Evolutionary conservation across 2,797 vertebrate genomes (phyloP).

Genomic region (Heteromormyrus szaboi): DNA sequence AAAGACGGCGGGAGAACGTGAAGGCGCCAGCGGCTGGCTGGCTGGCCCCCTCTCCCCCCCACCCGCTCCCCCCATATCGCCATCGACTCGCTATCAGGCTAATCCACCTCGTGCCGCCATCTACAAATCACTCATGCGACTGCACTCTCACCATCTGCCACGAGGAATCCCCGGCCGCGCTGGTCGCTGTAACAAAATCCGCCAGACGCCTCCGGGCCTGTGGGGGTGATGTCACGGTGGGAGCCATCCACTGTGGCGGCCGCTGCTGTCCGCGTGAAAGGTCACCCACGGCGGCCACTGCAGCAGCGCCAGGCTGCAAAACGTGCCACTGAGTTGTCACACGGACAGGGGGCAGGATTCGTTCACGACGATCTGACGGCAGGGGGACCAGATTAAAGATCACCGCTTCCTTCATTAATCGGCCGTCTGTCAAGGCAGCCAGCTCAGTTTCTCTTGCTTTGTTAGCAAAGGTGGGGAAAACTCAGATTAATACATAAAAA

Average conservation of each 20-base stretch:
- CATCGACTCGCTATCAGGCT: neutral
- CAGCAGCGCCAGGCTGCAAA: neutral
- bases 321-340: neutral
- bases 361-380: neutral
- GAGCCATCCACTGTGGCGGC: constrained; percentile 8
- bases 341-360: neutral
- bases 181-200: neutral
- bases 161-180: neutral
- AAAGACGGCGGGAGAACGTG: constrained; percentile 16
- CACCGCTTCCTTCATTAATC: neutral
- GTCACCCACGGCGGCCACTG: neutral
- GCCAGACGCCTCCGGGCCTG: neutral
- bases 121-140: constrained; percentile 11
- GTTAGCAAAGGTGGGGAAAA: neutral
- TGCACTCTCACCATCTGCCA: constrained; percentile 10
- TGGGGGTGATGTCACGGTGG: constrained; percentile 1
- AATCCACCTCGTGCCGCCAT: constrained; percentile 4
- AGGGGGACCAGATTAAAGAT: neutral
- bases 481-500: neutral
- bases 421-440: neutral
- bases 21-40: neutral
- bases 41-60: neutral
- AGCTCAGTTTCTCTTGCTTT: neutral
- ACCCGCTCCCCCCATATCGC: neutral
- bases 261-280: constrained; percentile 21